Evolutionary conservation across 1,140 invertebrate genomes (phyloP), one percentile per base, ranked within the genome.

Genomic region (Cecropterus lyciades): DNA sequence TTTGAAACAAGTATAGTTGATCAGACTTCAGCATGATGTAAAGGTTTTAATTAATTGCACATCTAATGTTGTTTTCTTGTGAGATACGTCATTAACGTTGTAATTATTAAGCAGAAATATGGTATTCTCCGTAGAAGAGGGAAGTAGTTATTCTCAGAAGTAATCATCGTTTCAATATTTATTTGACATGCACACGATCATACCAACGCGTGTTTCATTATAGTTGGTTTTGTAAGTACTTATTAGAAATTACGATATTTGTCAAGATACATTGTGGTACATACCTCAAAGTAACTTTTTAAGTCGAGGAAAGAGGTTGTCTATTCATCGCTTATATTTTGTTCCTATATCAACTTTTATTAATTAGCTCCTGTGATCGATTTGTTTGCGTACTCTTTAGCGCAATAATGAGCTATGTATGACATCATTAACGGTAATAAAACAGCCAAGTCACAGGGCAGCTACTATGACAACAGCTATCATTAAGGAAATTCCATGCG

Each of bases 391-490:
- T 40, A 40, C 30, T 55, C 15, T 0, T 40, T 55, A 55, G 9
- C 33, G 8, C 43, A 60, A 46, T 27, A 52, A 14, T 13, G 49
- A 13, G 46, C 46, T 5, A 24, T 11, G 14, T 37, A 24, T 45
- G 57, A 49, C 45, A 17, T 60, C 24, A 60, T 60, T 49, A 37
- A 27, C 15, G 16, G 33, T 17, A 42, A 56, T 10, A 43, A 14
- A 56, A 57, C 27, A 37, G 30, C 27, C 15, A 49, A 33, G 57
- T 49, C 15, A 60, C 27, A 60, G 57, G 57, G 9, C 57, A 48
- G 30, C 24, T 48, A 20, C 43, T 60, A 60, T 45, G 40, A 45
- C 40, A 37, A 60, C 57, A 60, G 46, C 14, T 33, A 60, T 49
- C 24, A 49, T 17, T 48, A 46, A 49, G 57, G 27, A 60, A 59